Percentiles rank a stretch among this genome's conserved stretches.
These are phyloP conservation scores for Tiliacea citrago DNA, from an alignment of 2,888 invertebrate species.

Conservation along the genomic window DNA sequence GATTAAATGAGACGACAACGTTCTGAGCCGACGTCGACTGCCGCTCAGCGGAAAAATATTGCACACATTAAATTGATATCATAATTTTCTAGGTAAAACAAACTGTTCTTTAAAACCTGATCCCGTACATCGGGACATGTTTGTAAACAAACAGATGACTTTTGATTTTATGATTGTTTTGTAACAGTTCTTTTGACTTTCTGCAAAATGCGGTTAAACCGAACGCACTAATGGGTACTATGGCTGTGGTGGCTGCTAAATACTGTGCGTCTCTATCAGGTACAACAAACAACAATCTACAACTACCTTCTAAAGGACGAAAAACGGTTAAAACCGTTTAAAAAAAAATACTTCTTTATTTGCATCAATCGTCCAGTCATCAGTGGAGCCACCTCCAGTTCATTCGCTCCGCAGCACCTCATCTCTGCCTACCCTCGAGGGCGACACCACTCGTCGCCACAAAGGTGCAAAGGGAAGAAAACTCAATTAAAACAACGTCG, in stretches of 20 bases:
- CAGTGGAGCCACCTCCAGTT: constrained; percentile 62
- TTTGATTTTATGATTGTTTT: neutral
- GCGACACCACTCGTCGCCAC: constrained; percentile 76
- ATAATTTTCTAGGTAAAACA: constrained; percentile 40
- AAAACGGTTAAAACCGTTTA: too few relatives aligned
- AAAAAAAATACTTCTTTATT: constrained; percentile 11
- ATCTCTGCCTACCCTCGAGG: constrained; percentile 64
- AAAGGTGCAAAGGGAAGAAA: constrained; percentile 83
- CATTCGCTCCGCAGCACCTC: constrained; percentile 52
- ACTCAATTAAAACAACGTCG: constrained; percentile 85
- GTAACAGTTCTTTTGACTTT: too few relatives aligned
- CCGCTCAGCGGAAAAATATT: constrained; percentile 49
- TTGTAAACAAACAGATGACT: neutral
- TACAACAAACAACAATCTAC: too few relatives aligned
- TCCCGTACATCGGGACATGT: too few relatives aligned
- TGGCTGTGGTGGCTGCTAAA: too few relatives aligned
- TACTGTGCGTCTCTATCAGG: too few relatives aligned
- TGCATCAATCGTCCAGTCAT: constrained; percentile 18
- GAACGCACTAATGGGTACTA: too few relatives aligned
- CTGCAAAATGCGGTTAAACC: too few relatives aligned
- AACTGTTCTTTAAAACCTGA: neutral
- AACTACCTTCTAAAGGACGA: too few relatives aligned
- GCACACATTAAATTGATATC: constrained; percentile 31
- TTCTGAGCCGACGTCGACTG: constrained; percentile 54
- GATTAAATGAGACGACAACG: constrained; percentile 85